Conservation (phyloP, 2,113 vertebrate genomes). For the Cromileptes altivelis region DNA sequence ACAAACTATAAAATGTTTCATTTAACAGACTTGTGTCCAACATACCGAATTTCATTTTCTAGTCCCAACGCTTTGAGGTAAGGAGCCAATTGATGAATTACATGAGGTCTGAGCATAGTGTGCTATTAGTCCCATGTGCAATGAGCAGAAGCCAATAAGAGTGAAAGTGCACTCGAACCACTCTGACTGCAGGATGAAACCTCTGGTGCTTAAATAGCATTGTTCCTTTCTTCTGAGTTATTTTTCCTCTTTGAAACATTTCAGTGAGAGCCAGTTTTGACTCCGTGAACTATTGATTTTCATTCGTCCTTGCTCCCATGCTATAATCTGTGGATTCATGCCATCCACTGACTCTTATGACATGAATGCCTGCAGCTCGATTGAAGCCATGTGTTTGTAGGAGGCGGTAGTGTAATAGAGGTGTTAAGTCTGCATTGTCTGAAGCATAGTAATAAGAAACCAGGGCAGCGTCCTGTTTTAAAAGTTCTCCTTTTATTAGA, state of each 20-base stretch:
- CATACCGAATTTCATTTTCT: not conserved
- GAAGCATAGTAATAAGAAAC: conserved; percentile 31
- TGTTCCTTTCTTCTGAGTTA: not conserved
- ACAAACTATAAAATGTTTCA: not conserved
- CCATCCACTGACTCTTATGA: conserved; percentile 43
- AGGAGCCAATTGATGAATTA: conserved; percentile 20
- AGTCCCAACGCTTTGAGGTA: not conserved
- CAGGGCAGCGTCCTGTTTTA: conserved; percentile 40
- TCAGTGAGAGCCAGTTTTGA: conserved; percentile 40
- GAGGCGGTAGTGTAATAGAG: conserved; percentile 39
- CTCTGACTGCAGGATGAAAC: conserved; percentile 8
- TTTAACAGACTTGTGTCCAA: not conserved
- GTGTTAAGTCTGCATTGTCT: conserved; percentile 46
- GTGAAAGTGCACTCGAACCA: conserved; percentile 5
- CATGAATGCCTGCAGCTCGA: conserved; percentile 54
- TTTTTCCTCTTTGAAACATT: conserved; percentile 13
- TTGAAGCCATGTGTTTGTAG: conserved; percentile 64
- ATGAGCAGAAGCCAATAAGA: conserved; percentile 13
- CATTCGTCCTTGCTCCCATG: conserved; percentile 44
- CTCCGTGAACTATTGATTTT: conserved; percentile 66
- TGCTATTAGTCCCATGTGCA: conserved; percentile 13
- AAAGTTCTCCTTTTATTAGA: conserved; percentile 32
- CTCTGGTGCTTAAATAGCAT: conserved; percentile 23
- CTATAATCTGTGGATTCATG: conserved; percentile 65
- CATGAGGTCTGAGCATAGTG: conserved; percentile 2